Conservation (phyloP, 2,113 vertebrate species). For the Macrotus californicus region DNA sequence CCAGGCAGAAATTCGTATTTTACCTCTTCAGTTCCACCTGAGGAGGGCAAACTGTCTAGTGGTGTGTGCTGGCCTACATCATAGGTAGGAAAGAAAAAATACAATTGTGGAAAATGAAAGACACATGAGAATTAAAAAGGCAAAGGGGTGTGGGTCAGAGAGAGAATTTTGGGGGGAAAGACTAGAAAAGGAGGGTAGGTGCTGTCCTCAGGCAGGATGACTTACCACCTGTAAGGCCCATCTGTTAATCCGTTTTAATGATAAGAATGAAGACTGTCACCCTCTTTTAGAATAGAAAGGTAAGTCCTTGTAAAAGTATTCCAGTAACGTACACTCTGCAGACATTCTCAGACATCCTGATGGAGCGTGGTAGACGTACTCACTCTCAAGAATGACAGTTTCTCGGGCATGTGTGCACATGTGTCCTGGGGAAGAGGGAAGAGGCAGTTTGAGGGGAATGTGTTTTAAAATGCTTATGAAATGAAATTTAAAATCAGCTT, state of each 20-base stretch:
- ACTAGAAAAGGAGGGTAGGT: background rate
- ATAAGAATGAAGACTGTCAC: background rate
- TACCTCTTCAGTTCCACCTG: background rate
- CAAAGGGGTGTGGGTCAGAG: background rate
- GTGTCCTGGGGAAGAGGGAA: background rate
- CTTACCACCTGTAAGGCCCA: background rate
- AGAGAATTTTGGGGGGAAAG: background rate
- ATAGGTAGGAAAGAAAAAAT: background rate
- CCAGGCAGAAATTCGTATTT: background rate
- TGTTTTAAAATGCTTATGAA: conserved; percentile 15
- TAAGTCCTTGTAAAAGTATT: background rate
- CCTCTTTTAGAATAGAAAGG: background rate
- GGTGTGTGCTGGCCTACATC: background rate
- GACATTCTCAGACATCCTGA: background rate
- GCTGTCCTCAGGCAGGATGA: background rate
- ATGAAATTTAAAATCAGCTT: background rate
- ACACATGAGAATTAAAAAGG: background rate
- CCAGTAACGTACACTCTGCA: background rate
- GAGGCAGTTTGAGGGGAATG: background rate
- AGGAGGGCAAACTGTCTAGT: background rate
- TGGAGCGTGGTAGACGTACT: background rate
- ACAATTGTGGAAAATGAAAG: background rate
- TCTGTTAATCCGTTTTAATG: background rate
- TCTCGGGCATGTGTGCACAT: background rate
- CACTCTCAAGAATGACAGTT: accelerated